Evolutionary conservation across 2,797 vertebrate species (phyloP), one percentile per base, ranked within the genome.

Genomic region (Alauda arvensis): DNA sequence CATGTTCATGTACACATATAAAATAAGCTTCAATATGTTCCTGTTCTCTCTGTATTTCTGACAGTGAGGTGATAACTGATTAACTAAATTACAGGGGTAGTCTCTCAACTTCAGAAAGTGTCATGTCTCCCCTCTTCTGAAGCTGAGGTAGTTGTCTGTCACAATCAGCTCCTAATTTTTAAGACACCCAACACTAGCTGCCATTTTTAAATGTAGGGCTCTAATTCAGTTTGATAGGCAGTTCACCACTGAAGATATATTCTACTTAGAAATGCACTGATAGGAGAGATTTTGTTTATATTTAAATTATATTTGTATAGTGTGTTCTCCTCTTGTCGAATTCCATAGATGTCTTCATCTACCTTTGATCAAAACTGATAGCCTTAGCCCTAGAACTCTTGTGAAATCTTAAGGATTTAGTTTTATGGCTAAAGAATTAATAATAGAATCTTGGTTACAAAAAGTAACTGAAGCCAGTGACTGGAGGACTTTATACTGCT

Each of bases 361-460:
- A 72, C 19, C 60, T 87, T 80, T 83, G 82, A 51, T 72, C 70
- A 75, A 71, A 24, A 87, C 49, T 56, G 59, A 39, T 78, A 75
- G 69, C 26, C 34, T 83, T 88, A 91, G 76, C n/a, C 29, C 48
- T 85, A 83, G 67, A 83, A 61, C 29, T 81, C 49, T 52, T 77
- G 40, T 83, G 81, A 85, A 60, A 83, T 76, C 56, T 81, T 60
- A 20, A 91, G 49, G 25, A 81, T 92, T 85, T 91, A 81, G 59
- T 88, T 80, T 90, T 83, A 62, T 66, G 42, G 40, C 63, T 85
- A 40, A 91, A 70, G 45, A 94, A 53, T 61, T 67, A 90, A 72
- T 48, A 34, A 34, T 26, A 79, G 48, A 70, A 23, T 62, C 51
- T 49, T 72, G 55, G 45, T 84, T 89, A 70, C 68, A 70, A 45